Conservation (phyloP, 2,797 vertebrate genomes). For the Ctenochaetus hawaiiensis region DNA sequence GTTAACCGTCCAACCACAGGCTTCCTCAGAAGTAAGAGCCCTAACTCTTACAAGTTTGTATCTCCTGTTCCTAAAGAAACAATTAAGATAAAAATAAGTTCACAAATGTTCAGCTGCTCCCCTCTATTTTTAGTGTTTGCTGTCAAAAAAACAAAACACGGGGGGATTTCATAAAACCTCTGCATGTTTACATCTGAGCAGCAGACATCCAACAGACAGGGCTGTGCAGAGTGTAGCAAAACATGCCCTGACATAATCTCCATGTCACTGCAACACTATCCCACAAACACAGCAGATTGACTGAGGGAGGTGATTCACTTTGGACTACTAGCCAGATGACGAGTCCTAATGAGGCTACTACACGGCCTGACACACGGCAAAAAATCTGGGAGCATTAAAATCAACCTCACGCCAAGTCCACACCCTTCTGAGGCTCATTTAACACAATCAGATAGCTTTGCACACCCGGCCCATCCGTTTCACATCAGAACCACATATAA, state of each 20-base stretch:
- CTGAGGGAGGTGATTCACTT: constrained; percentile 38
- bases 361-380: constrained; percentile 23
- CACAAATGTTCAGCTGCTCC: background rate
- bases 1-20: background rate
- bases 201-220: constrained; percentile 13
- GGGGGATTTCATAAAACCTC: constrained; percentile 11
- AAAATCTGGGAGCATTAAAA: constrained; percentile 13
- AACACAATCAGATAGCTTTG: constrained; percentile 22
- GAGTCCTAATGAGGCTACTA: constrained; percentile 36
- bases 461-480: constrained; percentile 3
- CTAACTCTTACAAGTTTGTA: background rate
- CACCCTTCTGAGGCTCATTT: constrained; percentile 34
- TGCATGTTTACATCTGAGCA: constrained; percentile 24
- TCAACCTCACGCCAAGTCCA: background rate
- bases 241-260: constrained; percentile 33
- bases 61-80: background rate
- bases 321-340: constrained; percentile 34
- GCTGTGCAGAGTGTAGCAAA: constrained; percentile 28
- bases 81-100: background rate
- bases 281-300: constrained; percentile 48
- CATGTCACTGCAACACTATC: constrained; percentile 16
- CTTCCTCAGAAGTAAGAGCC: background rate
- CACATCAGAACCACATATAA: background rate
- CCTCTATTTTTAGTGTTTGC: constrained; percentile 1
- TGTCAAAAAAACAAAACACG: constrained; percentile 24